Conservation (phyloP, 2,888 invertebrate species). For the Calliopum simillimum region DNA sequence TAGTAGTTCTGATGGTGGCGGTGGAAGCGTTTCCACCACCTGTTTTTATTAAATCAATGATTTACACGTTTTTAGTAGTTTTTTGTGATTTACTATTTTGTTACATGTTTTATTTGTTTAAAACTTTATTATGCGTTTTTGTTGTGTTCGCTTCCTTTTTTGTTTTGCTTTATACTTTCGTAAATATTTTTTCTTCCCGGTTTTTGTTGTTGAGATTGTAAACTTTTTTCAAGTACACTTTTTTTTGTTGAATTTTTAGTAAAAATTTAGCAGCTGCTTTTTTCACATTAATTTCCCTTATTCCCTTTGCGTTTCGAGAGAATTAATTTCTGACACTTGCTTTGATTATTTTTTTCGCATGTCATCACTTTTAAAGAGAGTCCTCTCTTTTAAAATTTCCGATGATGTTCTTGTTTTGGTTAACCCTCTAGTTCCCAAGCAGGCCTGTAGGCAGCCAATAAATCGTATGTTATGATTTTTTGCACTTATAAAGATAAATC, state of each 20-base stretch:
- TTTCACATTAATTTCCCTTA: too few relatives aligned
- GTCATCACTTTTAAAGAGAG: too few relatives aligned
- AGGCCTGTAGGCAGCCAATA: too few relatives aligned
- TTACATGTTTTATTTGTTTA: slow-evolving; percentile 30
- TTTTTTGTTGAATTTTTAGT: too few relatives aligned
- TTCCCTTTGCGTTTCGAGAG: too few relatives aligned
- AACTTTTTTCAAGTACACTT: not conserved
- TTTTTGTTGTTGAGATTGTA: not conserved
- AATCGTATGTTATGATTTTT: too few relatives aligned
- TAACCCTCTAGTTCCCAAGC: too few relatives aligned
- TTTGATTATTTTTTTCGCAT: not conserved
- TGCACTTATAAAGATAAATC: too few relatives aligned
- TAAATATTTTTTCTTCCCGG: slow-evolving; percentile 17
- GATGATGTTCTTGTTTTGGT: too few relatives aligned
- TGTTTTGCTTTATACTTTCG: slow-evolving; percentile 39
- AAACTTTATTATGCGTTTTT: slow-evolving; percentile 2
- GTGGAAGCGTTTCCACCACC: slow-evolving; percentile 20
- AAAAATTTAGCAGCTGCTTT: too few relatives aligned
- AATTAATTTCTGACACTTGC: too few relatives aligned
- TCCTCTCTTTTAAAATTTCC: too few relatives aligned
- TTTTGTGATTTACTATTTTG: not conserved
- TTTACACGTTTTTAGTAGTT: not conserved
- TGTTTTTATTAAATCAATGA: not conserved
- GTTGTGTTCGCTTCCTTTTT: slow-evolving; percentile 39
- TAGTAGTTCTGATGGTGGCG: not conserved